These are phyloP conservation scores for Chaitophorus viminalis DNA, from an alignment of 2,888 invertebrate genomes.

Conservation along the genomic window DNA sequence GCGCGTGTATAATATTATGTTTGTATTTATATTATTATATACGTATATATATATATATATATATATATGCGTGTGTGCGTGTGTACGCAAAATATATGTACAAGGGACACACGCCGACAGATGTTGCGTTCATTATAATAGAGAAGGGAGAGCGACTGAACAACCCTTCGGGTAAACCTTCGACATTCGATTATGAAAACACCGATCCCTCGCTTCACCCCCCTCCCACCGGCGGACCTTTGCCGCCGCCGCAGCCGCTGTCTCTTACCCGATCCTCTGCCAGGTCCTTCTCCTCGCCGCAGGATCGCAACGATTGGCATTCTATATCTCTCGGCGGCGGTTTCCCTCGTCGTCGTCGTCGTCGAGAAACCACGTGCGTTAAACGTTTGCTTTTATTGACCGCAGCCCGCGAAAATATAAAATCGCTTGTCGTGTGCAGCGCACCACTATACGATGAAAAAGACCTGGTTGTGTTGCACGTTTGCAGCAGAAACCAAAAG, in stretches of 20 bases:
- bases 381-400: conserved; percentile 55
- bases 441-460: too few species aligned
- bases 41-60: background rate
- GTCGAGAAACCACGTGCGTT: conserved; percentile 43
- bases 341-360: conserved; percentile 73
- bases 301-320: background rate
- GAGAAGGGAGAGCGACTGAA: conserved; percentile 1
- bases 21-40: background rate
- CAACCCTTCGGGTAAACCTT: conserved; percentile 58
- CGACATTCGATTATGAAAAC: conserved; percentile 61
- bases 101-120: conserved; percentile 55
- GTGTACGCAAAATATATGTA: background rate
- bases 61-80: background rate
- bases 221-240: background rate
- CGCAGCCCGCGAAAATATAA: conserved; percentile 4
- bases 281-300: background rate
- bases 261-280: background rate
- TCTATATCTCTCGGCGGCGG: background rate
- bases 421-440: background rate
- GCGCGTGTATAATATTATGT: conserved; percentile 1
- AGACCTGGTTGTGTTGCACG: too few species aligned
- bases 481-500: too few species aligned
- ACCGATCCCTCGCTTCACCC: background rate
- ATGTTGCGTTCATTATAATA: conserved; percentile 61
- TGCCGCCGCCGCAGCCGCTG: too few species aligned